Evolutionary conservation across 2,888 invertebrate genomes (phyloP), one percentile per base, ranked within the genome.

Genomic region (Linnaemya vulpina): DNA sequence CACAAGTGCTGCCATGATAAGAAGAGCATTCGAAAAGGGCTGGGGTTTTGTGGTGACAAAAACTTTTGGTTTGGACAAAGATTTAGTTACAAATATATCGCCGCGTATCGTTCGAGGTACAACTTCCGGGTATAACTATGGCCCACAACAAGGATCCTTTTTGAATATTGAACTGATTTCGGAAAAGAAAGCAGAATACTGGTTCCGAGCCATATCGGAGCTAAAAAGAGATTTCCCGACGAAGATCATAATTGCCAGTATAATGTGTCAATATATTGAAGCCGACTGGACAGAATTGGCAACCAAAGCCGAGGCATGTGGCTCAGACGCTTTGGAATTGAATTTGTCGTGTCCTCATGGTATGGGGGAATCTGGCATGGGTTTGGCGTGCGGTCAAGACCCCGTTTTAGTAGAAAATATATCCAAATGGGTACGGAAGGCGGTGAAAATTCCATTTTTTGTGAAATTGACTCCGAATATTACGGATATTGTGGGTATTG

Each of bases 1-100:
- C 3, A 97, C 98, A 8, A 99, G 99, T 1, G 96, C 96, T 80
- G 95, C 97, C 3, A 95, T 98, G 0, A 99, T 99, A 99, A 94
- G 99, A 5, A 94, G 99, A 86, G 96, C 97, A 17, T 99, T 99
- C 91, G 95, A 98, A 91, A 97, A 97, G 88, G 99, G 99, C 0
- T 99, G 99, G 99, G 97, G 96, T 0, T 99, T 98, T 91, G 97
- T 96, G n/a, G 96, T 99, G 1, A 99, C 99, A 0, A 99, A 99
- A 93, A 99, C 99, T 0, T 99, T 98, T 91, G 94, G 96, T 3
- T 93, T 99, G 17, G 97, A 98, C 91, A 99, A 99, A 96, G 98
- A 99, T 91, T 92, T 97, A 81, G 98, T 99, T 7, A 98, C 98
- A 0, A 99, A 99, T 92, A 97, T 99, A 0, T 99, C 99, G 0